These are phyloP conservation scores for Drosophila pseudotalamancana DNA, from an alignment of 2,888 invertebrate species.

Conservation along the genomic window DNA sequence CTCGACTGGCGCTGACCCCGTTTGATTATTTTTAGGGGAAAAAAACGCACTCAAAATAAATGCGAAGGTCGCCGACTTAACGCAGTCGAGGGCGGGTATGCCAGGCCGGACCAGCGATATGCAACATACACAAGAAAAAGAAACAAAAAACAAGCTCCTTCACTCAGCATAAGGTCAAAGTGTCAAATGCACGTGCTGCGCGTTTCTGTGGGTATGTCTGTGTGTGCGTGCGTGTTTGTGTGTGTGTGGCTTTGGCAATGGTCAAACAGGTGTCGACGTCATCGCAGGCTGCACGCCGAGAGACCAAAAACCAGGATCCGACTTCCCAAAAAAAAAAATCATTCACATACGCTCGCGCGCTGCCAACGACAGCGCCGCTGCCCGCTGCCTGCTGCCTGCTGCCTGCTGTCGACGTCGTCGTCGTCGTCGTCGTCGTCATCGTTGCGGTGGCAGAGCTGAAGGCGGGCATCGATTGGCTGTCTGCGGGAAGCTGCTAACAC, in stretches of 20 bases:
- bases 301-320: conserved; percentile 9
- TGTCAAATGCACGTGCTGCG: conserved; percentile 54
- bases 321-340: neutral
- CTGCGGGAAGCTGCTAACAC: conserved; percentile 80
- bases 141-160: no score
- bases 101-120: conserved; percentile 17
- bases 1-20: conserved; percentile 70
- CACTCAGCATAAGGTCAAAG: conserved; percentile 61
- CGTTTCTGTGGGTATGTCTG: neutral
- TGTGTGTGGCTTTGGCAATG: conserved; percentile 41
- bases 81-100: conserved; percentile 41
- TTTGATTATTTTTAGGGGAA: conserved; percentile 46
- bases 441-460: neutral
- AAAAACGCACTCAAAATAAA: conserved; percentile 75
- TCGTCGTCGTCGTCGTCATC: neutral
- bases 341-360: no score
- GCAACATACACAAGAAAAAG: no score
- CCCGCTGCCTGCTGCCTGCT: no score
- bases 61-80: conserved; percentile 67
- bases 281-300: conserved; percentile 59
- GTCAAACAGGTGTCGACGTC: conserved; percentile 76
- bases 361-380: neutral
- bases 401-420: neutral
- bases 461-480: conserved; percentile 37
- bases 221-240: neutral